These are phyloP conservation scores for Drosophila buzzatii DNA, from an alignment of 2,888 invertebrate genomes.

Conservation along the genomic window DNA sequence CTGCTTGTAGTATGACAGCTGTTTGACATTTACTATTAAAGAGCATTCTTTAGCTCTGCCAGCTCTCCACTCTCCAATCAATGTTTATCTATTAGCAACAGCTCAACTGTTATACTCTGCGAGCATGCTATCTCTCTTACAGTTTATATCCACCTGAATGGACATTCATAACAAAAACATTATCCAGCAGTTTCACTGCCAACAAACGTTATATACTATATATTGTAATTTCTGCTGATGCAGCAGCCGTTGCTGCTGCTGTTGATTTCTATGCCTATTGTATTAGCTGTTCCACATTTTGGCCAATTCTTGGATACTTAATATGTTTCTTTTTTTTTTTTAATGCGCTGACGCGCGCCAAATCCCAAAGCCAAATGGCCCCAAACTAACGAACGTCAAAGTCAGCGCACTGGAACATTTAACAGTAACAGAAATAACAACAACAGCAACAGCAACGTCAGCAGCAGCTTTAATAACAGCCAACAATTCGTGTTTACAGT, in stretches of 20 bases:
- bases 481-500: conserved; percentile 53
- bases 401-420: conserved; percentile 73
- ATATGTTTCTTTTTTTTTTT: no score
- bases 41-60: background rate
- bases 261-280: conserved; percentile 51
- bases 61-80: background rate
- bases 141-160: conserved; percentile 48
- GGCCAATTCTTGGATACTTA: conserved; percentile 40
- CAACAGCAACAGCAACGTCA: conserved; percentile 19
- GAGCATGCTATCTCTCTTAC: conserved; percentile 1
- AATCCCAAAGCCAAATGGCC: conserved; percentile 70
- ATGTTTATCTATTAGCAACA: conserved; percentile 5
- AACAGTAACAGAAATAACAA: conserved; percentile 29
- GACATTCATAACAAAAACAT: conserved; percentile 69
- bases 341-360: conserved; percentile 65
- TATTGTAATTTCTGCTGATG: conserved; percentile 51
- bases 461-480: conserved; percentile 15
- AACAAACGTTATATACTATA: conserved; percentile 40
- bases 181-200: conserved; percentile 56
- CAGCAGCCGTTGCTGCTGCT: conserved; percentile 24
- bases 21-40: background rate
- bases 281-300: conserved; percentile 51
- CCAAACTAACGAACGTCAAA: conserved; percentile 72
- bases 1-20: no score
- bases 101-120: conserved; percentile 8